Conservation (phyloP, 2,113 vertebrate species). For the Numenius arquata region DNA sequence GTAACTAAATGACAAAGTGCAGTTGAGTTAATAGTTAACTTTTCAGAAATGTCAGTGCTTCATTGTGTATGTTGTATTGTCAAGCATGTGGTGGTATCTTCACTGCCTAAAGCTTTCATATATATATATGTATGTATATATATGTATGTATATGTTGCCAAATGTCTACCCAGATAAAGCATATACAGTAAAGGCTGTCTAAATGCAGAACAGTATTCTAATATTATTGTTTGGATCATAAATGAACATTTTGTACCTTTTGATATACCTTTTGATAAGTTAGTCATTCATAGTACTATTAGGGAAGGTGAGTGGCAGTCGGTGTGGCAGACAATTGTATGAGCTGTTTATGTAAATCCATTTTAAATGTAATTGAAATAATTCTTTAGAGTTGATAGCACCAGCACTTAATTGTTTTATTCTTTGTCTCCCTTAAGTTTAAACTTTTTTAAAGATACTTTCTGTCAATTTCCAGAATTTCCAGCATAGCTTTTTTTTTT, state of each 20-base stretch:
- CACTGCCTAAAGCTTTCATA: background rate
- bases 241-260: background rate
- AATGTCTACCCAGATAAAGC: background rate
- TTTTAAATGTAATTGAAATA: background rate
- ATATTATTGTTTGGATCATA: background rate
- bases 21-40: background rate
- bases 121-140: background rate
- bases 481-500: background rate
- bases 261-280: background rate
- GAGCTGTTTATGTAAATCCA: background rate
- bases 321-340: background rate
- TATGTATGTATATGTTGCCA: background rate
- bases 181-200: background rate
- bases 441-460: background rate
- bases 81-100: background rate
- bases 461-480: background rate
- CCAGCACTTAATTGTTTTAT: background rate
- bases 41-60: background rate
- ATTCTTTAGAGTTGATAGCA: background rate
- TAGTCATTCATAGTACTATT: background rate
- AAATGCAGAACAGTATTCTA: background rate
- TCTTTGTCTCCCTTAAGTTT: background rate
- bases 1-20: slow-evolving; percentile 33
- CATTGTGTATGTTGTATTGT: background rate
- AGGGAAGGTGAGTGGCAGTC: background rate